Base-by-base conservation (phyloP, 2,888 invertebrate genomes). In the Lasioglossum lativentre region DNA sequence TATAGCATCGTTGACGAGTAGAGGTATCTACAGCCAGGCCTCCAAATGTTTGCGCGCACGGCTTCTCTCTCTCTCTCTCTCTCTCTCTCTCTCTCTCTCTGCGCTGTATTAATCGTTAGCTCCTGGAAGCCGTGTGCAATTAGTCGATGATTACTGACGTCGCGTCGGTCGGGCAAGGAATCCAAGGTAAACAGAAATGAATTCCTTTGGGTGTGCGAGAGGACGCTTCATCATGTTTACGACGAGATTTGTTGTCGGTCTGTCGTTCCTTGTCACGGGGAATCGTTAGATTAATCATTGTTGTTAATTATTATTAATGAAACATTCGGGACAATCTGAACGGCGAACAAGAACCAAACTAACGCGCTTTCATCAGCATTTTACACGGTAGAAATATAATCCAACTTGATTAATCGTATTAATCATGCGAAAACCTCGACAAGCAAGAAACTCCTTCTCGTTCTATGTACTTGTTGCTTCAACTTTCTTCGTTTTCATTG, bases 41-140 rank as follows among this genome's bases (percentile, higher is more conserved):
- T 73, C 34, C 74, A 78, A 82, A 75, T 76, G 71, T 78, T 27
- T 71, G n/a, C 72, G 74, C 52, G 81, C 38, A 72, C 80, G 80
- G 76, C 86, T 73, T 73, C 75, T 81, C 80, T 84, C 34, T 34
- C n/a, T n/a, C n/a, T n/a, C n/a, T n/a, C n/a, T n/a, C n/a, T n/a
- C n/a, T n/a, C n/a, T n/a, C n/a, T n/a, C n/a, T n/a, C n/a, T n/a
- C n/a, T n/a, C n/a, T n/a, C n/a, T n/a, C n/a, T n/a, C n/a, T n/a
- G n/a, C n/a, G 83, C 77, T 42, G 75, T 82, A 84, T 84, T 89
- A 89, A 89, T 89, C 86, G 83, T 66, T 40, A 56, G 88, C 86
- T 89, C 80, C 86, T 82, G 86, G 82, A 86, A 89, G 84, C 79
- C 83, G 77, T 66, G 78, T 82, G 56, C 82, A 89, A 89, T 89